Evolutionary conservation across 2,113 vertebrate species (phyloP), one percentile per base, ranked within the genome.

Genomic region (Pluvialis apricaria): DNA sequence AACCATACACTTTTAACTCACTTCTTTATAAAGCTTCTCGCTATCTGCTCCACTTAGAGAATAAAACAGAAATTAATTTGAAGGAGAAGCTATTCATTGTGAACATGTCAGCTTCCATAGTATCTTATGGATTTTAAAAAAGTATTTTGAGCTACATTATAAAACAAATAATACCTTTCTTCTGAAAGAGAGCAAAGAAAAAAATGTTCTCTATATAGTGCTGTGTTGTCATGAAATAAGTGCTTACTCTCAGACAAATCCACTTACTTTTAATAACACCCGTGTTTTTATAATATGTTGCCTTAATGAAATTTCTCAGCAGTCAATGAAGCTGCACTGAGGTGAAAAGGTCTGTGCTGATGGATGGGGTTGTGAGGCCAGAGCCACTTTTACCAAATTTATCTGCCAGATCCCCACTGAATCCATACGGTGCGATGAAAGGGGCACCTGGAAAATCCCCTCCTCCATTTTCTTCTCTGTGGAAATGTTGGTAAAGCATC

Each of bases 51-150:
- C 70, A 32, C 54, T 92, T 77, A 62, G 18, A 70, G 62, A 91
- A 77, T 75, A 82, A 87, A 91, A 2, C 44, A 54, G 47, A 91
- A 91, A 95, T 95, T 79, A 90, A 90, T 92, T 72, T 70, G 38
- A 68, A 93, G 42, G 52, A 75, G 52, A 88, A 94, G 62, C 49
- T 79, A 82, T 92, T 89, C 40, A 79, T 72, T 2, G 8, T 31
- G 31, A 64, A 71, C 9, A 4, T 82, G 72, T 91, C 42, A 60
- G 12, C 52, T 84, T 88, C 61, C 54, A 69, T 36, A 84, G 57
- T 58, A 36, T 80, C 82, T 75, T 81, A 75, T 0, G 18, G 82
- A 65, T 75, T 93, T 94, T 69, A 76, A 90, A 94, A 61, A 71
- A 80, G 34, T 86, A 64, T 90, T 95, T 92, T 82, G 34, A 87